These are phyloP conservation scores for Halcyon chelicuti DNA, from an alignment of 2,797 vertebrate genomes.

Conservation along the genomic window DNA sequence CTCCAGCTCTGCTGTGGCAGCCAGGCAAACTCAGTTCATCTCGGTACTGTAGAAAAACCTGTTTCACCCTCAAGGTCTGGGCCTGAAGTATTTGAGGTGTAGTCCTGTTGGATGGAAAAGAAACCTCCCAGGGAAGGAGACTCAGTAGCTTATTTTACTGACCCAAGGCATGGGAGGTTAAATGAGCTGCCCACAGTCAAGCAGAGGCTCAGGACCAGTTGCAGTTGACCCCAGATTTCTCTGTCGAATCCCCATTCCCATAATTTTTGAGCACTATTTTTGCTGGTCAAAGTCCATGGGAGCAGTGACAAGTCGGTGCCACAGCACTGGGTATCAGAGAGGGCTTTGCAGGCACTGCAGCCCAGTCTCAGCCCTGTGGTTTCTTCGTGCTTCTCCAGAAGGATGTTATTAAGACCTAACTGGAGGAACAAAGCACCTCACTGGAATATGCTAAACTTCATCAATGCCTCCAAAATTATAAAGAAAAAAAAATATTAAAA, in stretches of 20 bases:
- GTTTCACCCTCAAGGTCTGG: background rate
- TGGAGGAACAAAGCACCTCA: background rate
- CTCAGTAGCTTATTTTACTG: background rate
- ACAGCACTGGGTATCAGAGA: background rate
- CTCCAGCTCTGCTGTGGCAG: background rate
- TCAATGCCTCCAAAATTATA: background rate
- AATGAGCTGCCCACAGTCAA: background rate
- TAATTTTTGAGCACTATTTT: background rate
- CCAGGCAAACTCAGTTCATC: background rate
- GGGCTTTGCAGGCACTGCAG: background rate
- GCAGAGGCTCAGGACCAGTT: background rate
- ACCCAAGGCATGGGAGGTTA: background rate
- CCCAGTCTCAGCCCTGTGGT: background rate
- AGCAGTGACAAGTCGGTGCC: background rate
- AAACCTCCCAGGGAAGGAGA: background rate
- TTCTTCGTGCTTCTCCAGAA: background rate
- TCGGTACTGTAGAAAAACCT: fast-evolving
- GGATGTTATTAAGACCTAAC: background rate
- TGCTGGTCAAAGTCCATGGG: background rate
- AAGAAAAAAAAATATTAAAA: background rate
- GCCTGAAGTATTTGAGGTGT: background rate
- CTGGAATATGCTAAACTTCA: background rate
- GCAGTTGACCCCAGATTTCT: background rate
- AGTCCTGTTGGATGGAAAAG: fast-evolving
- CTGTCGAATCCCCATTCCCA: background rate